A percentile compares a stretch with the other conserved stretches of the same genome.
Conservation (phyloP, 2,797 vertebrate species). For the Ceyx erithaca region DNA sequence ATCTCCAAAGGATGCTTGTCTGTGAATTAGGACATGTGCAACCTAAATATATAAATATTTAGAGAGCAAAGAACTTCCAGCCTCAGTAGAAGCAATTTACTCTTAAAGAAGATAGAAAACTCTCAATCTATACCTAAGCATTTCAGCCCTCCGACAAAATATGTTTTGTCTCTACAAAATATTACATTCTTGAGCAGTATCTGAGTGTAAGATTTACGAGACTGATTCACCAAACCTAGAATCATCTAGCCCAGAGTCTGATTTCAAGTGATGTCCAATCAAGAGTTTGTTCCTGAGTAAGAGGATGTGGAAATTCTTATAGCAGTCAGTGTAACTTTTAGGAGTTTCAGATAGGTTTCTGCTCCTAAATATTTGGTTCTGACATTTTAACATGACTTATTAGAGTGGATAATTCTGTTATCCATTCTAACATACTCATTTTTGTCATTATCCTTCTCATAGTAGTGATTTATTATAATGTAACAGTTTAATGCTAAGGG, state of each 20-base stretch:
- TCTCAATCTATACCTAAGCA: background rate
- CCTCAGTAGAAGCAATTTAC: background rate
- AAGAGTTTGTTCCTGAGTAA: background rate
- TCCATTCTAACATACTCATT: background rate
- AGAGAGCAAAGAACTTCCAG: background rate
- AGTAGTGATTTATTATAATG: background rate
- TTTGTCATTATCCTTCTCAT: background rate
- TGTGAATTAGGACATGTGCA: background rate
- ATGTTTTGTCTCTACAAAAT: background rate
- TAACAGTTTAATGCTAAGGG: background rate
- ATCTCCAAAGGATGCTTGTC: too few relatives aligned
- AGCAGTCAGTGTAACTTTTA: background rate
- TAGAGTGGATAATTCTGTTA: background rate
- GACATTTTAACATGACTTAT: background rate
- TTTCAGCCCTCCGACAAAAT: background rate
- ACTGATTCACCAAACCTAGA: background rate
- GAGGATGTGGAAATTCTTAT: background rate
- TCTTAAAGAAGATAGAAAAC: background rate
- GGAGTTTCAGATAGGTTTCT: background rate
- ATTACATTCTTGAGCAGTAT: background rate
- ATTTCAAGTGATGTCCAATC: background rate
- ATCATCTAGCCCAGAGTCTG: background rate
- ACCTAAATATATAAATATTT: background rate
- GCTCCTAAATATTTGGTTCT: background rate
- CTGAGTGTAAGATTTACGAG: background rate